Percentiles rank a stretch among this genome's conserved stretches.
These are phyloP conservation scores for Oncorhynchus clarkii DNA, from an alignment of 2,113 vertebrate genomes.

Conservation along the genomic window DNA sequence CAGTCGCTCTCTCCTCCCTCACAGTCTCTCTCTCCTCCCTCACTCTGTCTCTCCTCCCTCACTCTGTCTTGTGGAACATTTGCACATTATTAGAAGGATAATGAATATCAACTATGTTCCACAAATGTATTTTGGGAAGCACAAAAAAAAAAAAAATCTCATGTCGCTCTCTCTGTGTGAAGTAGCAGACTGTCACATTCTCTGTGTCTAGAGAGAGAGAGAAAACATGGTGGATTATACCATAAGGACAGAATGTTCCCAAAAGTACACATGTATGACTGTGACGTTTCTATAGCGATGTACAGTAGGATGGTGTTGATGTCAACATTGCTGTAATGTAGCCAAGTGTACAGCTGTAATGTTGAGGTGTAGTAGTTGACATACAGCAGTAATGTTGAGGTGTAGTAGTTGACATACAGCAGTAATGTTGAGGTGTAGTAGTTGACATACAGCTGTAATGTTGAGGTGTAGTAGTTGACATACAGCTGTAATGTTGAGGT, in stretches of 20 bases:
- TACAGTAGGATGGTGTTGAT: neutral
- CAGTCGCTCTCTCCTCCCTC: neutral
- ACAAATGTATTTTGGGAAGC: neutral
- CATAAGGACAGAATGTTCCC: too few relatives aligned
- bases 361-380: too few relatives aligned
- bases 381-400: too few relatives aligned
- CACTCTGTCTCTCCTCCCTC: constrained; percentile 3
- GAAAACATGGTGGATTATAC: too few relatives aligned
- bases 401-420: too few relatives aligned
- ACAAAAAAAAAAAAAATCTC: constrained; percentile 54
- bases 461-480: too few relatives aligned
- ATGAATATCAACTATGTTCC: neutral
- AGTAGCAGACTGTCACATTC: neutral
- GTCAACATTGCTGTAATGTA: neutral
- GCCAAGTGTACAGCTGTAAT: too few relatives aligned
- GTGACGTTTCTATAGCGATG: neutral
- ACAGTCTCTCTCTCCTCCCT: neutral
- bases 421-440: too few relatives aligned
- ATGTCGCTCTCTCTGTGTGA: constrained; percentile 44
- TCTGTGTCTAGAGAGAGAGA: neutral
- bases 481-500: too few relatives aligned
- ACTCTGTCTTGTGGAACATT: neutral
- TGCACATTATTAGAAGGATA: neutral
- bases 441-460: too few relatives aligned
- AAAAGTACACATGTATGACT: neutral